A percentile compares a stretch with the other conserved stretches of the same genome.
phyloP scores from a whole-genome alignment of 2,797 vertebrate genomes.

The Meda fulgida region DNA sequence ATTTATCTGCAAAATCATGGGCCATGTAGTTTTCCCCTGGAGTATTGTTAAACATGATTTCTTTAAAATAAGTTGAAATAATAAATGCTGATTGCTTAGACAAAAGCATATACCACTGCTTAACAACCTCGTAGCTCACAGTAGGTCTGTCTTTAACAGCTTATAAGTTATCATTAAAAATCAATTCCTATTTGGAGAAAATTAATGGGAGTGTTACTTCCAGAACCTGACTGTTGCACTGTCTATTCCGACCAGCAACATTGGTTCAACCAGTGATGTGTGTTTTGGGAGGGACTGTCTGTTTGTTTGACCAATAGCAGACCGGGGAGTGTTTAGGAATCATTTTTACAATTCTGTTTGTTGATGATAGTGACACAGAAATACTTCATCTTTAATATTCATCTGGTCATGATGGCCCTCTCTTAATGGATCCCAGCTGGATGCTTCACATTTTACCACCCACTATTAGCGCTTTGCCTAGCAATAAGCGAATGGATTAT shows the following conservation, averaged over 20 bases:
- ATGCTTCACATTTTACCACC: constrained; percentile 71
- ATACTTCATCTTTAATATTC: constrained; percentile 69
- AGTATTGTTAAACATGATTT: background rate
- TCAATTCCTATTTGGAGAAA: background rate
- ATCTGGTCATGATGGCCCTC: constrained; percentile 68
- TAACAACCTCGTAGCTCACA: background rate
- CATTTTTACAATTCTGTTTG: background rate
- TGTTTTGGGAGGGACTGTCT: background rate
- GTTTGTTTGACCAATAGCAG: background rate
- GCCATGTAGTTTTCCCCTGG: background rate
- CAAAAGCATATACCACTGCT: background rate
- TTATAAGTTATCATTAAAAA: background rate
- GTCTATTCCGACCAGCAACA: background rate
- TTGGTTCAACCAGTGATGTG: background rate
- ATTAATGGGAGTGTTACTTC: background rate
- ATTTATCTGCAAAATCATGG: background rate
- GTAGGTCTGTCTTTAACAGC: background rate
- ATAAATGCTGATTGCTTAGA: background rate
- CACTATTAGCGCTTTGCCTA: constrained; percentile 65
- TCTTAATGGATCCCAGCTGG: constrained; percentile 79
- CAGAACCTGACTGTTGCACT: background rate
- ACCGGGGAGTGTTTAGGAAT: background rate
- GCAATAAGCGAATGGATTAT: constrained; percentile 59
- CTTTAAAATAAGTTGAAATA: background rate
- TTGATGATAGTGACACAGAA: constrained; percentile 57